Evolutionary conservation across 2,888 invertebrate genomes (phyloP).

Genomic region (Brachyopa scutellaris): DNA sequence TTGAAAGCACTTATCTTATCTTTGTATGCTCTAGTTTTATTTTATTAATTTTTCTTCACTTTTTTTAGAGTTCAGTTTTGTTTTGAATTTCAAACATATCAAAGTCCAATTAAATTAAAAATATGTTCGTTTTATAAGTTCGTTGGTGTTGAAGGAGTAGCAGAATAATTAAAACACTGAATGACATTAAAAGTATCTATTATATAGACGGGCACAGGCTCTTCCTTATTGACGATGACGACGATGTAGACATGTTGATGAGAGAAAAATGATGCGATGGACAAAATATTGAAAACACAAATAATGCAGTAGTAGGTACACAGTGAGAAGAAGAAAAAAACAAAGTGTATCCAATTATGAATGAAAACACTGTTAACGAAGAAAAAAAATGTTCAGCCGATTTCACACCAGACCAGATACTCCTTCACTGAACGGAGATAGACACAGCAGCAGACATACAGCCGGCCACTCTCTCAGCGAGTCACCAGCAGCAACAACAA

Average conservation of each 20-base stretch:
- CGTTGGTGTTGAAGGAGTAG: slow-evolving; percentile 7
- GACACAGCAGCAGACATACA: slow-evolving; percentile 42
- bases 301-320: slow-evolving; percentile 11
- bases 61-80: slow-evolving; percentile 35
- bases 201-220: too few species aligned
- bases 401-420: slow-evolving; percentile 34
- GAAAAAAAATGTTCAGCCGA: slow-evolving; percentile 2
- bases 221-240: too few species aligned
- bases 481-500: slow-evolving; percentile 25
- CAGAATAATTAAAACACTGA: slow-evolving; percentile 44
- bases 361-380: slow-evolving; percentile 43
- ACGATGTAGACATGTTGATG: slow-evolving; percentile 36
- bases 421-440: slow-evolving; percentile 47
- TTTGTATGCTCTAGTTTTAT: slow-evolving; percentile 59
- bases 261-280: slow-evolving; percentile 45
- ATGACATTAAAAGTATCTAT: slow-evolving; percentile 57
- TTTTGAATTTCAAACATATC: slow-evolving; percentile 47
- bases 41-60: slow-evolving; percentile 45
- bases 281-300: slow-evolving; percentile 31
- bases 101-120: slow-evolving; percentile 61
- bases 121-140: slow-evolving; percentile 21
- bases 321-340: slow-evolving; percentile 8
- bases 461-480: slow-evolving; percentile 22
- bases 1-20: slow-evolving; percentile 69
- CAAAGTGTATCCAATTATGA: slow-evolving; percentile 50